Evolutionary conservation across 2,113 vertebrate species (phyloP).

Genomic region (Garra rufa): DNA sequence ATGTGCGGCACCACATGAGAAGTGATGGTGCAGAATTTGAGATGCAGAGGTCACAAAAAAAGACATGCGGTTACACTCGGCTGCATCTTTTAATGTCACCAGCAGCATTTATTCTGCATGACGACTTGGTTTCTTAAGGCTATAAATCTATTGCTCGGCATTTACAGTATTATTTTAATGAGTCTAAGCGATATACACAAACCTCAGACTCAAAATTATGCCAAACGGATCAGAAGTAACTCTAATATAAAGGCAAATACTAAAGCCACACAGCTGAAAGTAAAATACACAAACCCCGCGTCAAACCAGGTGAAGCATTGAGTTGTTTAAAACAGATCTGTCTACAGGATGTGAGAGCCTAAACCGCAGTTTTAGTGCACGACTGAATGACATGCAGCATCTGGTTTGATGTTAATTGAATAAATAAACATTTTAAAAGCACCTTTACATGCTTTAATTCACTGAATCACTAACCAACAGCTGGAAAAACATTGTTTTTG

Average conservation of each 20-base stretch:
- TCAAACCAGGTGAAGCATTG: neutral
- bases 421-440: neutral
- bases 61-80: conserved; percentile 37
- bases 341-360: conserved; percentile 30
- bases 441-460: neutral
- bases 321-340: conserved; percentile 28
- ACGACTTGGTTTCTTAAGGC: conserved; percentile 44
- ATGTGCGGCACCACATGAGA: neutral
- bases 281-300: neutral
- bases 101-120: conserved; percentile 49
- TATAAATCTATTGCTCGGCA: conserved; percentile 49
- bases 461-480: neutral
- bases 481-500: neutral
- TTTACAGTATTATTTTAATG: conserved; percentile 40
- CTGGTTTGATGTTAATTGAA: neutral
- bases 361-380: neutral
- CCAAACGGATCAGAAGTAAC: neutral
- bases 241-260: neutral
- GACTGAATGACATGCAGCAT: neutral
- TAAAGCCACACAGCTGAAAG: neutral
- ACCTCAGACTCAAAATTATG: neutral
- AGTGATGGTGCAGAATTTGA: neutral
- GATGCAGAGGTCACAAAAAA: conserved; percentile 40
- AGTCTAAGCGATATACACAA: neutral
- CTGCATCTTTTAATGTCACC: conserved; percentile 57